Conservation (phyloP, 2,113 vertebrate species). For the Ceyx margarethae region DNA sequence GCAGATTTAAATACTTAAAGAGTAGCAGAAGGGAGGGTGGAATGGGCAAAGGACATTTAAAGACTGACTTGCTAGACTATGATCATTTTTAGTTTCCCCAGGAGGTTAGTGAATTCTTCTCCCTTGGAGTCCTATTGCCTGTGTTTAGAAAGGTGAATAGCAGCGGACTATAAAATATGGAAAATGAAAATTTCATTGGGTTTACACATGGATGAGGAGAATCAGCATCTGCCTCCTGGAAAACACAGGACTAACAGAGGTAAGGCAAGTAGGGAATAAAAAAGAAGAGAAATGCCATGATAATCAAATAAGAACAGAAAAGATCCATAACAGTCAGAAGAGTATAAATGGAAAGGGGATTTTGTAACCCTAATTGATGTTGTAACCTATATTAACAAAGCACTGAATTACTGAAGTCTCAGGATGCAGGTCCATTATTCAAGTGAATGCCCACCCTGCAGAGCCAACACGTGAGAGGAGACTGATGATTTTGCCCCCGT, state of each 20-base stretch:
- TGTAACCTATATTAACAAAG: neutral
- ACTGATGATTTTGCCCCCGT: neutral
- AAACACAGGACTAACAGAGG: constrained; percentile 6
- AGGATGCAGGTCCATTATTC: neutral
- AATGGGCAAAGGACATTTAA: constrained; percentile 57
- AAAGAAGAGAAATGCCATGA: neutral
- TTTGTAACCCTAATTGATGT: neutral
- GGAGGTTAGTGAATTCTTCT: constrained; percentile 59
- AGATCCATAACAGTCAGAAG: neutral
- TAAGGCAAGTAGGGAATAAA: neutral
- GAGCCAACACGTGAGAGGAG: neutral
- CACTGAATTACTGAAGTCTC: neutral
- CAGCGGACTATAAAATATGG: constrained; percentile 52
- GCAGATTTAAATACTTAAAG: constrained; percentile 71
- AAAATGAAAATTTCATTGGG: constrained; percentile 60
- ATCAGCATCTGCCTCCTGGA: constrained; percentile 50
- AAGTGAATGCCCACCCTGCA: neutral
- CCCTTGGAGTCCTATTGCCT: constrained; percentile 45
- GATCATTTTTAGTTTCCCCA: constrained; percentile 61
- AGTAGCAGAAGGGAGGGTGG: constrained; percentile 50
- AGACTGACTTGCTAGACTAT: constrained; percentile 51
- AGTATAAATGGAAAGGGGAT: neutral
- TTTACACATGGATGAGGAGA: constrained; percentile 61
- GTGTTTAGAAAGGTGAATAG: constrained; percentile 64
- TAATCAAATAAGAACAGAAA: neutral